Percentiles rank a stretch among this genome's conserved stretches.
Conservation (phyloP, 1,140 invertebrate genomes). For the Scaptomyza montana region DNA sequence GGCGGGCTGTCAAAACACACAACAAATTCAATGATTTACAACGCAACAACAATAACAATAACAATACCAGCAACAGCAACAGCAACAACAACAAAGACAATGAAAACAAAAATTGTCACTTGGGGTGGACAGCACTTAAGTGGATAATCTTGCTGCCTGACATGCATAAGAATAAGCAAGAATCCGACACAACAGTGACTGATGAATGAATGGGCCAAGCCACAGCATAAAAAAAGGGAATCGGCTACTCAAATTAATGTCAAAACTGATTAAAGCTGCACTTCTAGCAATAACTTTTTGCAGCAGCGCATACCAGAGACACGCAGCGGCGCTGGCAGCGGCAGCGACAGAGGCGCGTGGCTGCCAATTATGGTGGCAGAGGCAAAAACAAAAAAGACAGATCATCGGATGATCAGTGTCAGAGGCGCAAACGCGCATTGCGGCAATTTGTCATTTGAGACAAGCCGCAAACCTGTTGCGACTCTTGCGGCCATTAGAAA, state of each 20-base stretch:
- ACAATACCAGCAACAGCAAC: no score
- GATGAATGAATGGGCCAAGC: constrained; percentile 26
- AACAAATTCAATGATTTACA: constrained; percentile 73
- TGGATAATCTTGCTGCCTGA: constrained; percentile 71
- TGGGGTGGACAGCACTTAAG: constrained; percentile 71
- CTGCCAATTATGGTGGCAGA: constrained; percentile 12
- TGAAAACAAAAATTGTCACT: constrained; percentile 72
- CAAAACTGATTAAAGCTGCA: constrained; percentile 70
- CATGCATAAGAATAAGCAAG: constrained; percentile 53
- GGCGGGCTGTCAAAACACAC: constrained; percentile 78
- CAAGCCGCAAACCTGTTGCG: constrained; percentile 52
- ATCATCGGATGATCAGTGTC: constrained; percentile 54
- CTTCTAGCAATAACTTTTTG: constrained; percentile 37
- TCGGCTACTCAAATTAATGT: constrained; percentile 73
- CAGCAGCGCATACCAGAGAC: constrained; percentile 17
- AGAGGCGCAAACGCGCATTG: constrained; percentile 18
- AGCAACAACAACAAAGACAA: constrained; percentile 23
- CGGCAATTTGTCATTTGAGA: constrained; percentile 55
- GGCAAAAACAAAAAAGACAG: constrained; percentile 9
- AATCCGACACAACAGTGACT: constrained; percentile 9
- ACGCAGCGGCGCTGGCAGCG: constrained; percentile 11
- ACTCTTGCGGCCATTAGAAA: constrained; percentile 42
- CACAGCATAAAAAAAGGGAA: constrained; percentile 48
- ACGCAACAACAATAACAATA: constrained; percentile 26
- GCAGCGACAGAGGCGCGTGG: constrained; percentile 18